phyloP scores from a whole-genome alignment of 2,888 invertebrate genomes.

The Agrotis clavis region DNA sequence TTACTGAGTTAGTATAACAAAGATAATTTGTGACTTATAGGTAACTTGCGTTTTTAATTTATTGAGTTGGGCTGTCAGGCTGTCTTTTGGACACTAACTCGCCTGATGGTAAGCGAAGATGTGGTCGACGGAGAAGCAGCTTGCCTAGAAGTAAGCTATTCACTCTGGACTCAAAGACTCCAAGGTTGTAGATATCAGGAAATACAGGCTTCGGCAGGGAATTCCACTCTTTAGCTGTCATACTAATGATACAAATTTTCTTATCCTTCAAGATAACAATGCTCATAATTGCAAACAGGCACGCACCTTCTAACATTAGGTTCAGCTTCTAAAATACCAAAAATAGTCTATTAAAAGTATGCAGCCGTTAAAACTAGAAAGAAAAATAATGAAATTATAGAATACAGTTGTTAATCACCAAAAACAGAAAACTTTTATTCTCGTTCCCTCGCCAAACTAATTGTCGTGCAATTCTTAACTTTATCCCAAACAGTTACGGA shows the following conservation, averaged over 20 bases:
- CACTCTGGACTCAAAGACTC: too few relatives aligned
- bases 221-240: too few relatives aligned
- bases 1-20: neutral
- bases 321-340: conserved; percentile 19
- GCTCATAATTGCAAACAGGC: conserved; percentile 15
- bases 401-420: conserved; percentile 77
- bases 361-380: conserved; percentile 69
- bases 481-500: conserved; percentile 29
- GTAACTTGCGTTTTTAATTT: too few relatives aligned
- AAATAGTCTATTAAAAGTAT: conserved; percentile 32
- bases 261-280: neutral
- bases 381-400: conserved; percentile 69
- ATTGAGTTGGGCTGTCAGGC: too few relatives aligned
- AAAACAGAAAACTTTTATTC: conserved; percentile 70
- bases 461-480: conserved; percentile 48
- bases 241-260: neutral
- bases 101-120: too few relatives aligned
- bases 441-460: conserved; percentile 27
- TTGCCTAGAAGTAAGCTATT: too few relatives aligned
- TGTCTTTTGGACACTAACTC: too few relatives aligned
- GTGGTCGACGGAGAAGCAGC: too few relatives aligned
- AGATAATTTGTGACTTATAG: neutral
- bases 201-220: too few relatives aligned
- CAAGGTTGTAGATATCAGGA: too few relatives aligned
- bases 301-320: neutral